phyloP scores from a whole-genome alignment of 2,113 vertebrate species.

The Oncorhynchus kisutch region DNA sequence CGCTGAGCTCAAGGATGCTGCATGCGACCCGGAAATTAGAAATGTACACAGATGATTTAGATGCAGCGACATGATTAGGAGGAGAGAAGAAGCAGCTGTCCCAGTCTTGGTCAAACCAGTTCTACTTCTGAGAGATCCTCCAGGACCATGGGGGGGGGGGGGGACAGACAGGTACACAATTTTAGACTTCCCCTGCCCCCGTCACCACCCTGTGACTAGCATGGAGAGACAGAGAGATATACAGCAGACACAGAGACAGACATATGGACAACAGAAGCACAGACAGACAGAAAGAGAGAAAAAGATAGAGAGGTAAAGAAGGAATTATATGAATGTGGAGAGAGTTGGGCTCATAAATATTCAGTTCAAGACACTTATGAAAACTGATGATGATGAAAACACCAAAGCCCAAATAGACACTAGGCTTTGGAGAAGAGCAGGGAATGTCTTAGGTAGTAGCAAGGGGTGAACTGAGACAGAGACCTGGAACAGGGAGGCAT shows the following conservation, averaged over 20 bases:
- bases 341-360: neutral
- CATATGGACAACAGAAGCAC: neutral
- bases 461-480: neutral
- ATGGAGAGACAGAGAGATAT: constrained; percentile 24
- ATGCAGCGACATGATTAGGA: too few relatives aligned
- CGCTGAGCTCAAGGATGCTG: constrained; percentile 76
- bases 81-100: too few relatives aligned
- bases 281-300: constrained; percentile 8
- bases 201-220: constrained; percentile 6
- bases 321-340: constrained; percentile 3
- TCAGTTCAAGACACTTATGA: neutral
- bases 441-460: neutral
- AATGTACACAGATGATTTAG: constrained; percentile 42
- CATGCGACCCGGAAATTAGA: constrained; percentile 77
- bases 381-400: too few relatives aligned
- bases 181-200: constrained; percentile 10
- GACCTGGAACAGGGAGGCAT: neutral
- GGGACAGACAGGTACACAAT: too few relatives aligned
- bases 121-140: too few relatives aligned
- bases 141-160: too few relatives aligned
- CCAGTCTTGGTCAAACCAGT: too few relatives aligned
- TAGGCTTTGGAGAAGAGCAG: neutral
- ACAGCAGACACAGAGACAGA: constrained; percentile 14
- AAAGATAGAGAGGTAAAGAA: constrained; percentile 5
- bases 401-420: neutral